phyloP scores from a whole-genome alignment of 2,113 vertebrate genomes.

The Dermatemys mawii region DNA sequence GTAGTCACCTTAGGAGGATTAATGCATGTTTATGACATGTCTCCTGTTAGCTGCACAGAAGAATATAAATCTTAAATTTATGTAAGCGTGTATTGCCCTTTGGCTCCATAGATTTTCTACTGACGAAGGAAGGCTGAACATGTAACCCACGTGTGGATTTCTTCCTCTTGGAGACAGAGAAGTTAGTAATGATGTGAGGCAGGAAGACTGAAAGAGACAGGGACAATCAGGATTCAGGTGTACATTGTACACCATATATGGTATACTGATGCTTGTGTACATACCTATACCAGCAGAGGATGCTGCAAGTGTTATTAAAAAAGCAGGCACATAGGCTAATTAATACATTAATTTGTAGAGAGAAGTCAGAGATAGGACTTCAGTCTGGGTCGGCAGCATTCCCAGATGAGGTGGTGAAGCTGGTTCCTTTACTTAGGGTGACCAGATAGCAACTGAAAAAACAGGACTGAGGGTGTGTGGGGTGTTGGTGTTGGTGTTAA shows the following conservation, averaged over 20 bases:
- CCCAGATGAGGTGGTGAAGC: not conserved
- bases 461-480: no score
- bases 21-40: not conserved
- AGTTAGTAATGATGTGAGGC: not conserved
- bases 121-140: not conserved
- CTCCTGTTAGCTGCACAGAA: not conserved
- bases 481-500: no score
- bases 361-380: not conserved
- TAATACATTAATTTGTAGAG: not conserved
- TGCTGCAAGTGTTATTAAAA: not conserved
- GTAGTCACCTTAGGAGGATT: slow-evolving; percentile 11
- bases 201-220: not conserved
- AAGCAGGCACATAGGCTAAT: not conserved
- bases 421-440: not conserved
- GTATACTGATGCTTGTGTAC: not conserved
- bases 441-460: no score
- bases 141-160: not conserved
- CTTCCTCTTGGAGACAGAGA: not conserved
- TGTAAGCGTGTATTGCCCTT: not conserved
- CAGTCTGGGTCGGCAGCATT: not conserved
- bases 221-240: fast-evolving
- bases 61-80: not conserved
- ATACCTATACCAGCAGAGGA: not conserved
- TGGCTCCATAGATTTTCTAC: not conserved
- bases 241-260: fast-evolving